Evolutionary conservation across 2,113 vertebrate genomes (phyloP), one percentile per base, ranked within the genome.

Genomic region (Megaptera novaeangliae): DNA sequence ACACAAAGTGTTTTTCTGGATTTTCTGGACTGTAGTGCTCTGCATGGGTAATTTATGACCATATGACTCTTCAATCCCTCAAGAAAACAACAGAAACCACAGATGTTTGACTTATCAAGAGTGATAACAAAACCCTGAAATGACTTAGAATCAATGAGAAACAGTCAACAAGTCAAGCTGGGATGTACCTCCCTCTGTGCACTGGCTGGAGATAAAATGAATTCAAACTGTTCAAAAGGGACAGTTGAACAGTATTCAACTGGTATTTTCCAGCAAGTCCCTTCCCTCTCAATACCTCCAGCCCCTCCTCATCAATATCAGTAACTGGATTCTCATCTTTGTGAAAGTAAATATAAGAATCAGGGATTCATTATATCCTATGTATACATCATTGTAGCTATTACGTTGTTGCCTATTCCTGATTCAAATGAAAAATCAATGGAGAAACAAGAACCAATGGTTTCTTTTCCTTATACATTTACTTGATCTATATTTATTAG

Each of bases 71-170:
- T 61, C 18, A 18, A n/a, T n/a, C n/a, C 68, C 41, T 92, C 63
- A 83, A 88, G n/a, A 55, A 81, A 88, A 84, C 18, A 94, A 71
- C 15, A 94, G 95, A 88, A 87, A 84, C 71, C 44, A 80, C 63
- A 49, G 52, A 91, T 89, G 96, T 74, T 72, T 75, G 20, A 66
- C 25, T 66, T 74, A 52, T 20, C 55, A 92, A 29, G 44, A 96
- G 10, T 1, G 36, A 36, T 71, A 95, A 92, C 46, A 83, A 91
- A 97, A 75, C 31, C 61, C 84, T 18, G 1, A 61, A 87, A 86
- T 94, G 69, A 72, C 83, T 86, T 49, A 94, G 23, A 57, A 78
- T 84, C 72, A 84, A 36, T 66, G 81, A 96, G 36, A 97, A 75
- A 59, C 15, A 5, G 9, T 96, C 55, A 66, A 91, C 59, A 71